A percentile compares a stretch with the other conserved stretches of the same genome.
These are phyloP conservation scores for Brachionus koreanus DNA, from an alignment of 1,140 invertebrate species.

Conservation along the genomic window DNA sequence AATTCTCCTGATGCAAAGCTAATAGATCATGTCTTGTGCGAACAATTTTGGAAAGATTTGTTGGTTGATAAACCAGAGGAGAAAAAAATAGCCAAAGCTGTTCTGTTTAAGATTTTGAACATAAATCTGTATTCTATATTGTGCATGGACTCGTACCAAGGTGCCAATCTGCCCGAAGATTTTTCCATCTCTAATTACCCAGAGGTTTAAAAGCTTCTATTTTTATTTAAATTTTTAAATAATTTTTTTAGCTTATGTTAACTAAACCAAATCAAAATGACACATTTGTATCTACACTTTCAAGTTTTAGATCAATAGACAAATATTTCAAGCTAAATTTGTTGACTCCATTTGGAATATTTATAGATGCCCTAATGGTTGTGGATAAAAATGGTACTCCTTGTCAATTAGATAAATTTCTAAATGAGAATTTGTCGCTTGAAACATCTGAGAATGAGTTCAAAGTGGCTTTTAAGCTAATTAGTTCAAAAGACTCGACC, in stretches of 20 bases:
- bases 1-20: not conserved
- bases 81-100: not conserved
- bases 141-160: not conserved
- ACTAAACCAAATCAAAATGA: constrained; percentile 9
- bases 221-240: not conserved
- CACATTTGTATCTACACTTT: not conserved
- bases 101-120: constrained; percentile 26
- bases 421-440: not conserved
- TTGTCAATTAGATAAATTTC: constrained; percentile 23
- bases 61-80: not conserved
- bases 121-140: constrained; percentile 31
- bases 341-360: constrained; percentile 33
- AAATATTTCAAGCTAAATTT: constrained; percentile 40
- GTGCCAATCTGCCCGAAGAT: constrained; percentile 6
- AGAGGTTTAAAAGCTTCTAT: not conserved
- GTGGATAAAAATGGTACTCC: constrained; percentile 25
- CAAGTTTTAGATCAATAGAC: constrained; percentile 29
- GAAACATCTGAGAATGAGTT: constrained; percentile 23
- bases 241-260: not conserved
- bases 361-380: constrained; percentile 27
- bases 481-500: not conserved
- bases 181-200: not conserved
- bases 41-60: not conserved
- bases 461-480: constrained; percentile 5
- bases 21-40: not conserved